phyloP scores from a whole-genome alignment of 2,888 invertebrate species.

The Chaetoderma sp. region DNA sequence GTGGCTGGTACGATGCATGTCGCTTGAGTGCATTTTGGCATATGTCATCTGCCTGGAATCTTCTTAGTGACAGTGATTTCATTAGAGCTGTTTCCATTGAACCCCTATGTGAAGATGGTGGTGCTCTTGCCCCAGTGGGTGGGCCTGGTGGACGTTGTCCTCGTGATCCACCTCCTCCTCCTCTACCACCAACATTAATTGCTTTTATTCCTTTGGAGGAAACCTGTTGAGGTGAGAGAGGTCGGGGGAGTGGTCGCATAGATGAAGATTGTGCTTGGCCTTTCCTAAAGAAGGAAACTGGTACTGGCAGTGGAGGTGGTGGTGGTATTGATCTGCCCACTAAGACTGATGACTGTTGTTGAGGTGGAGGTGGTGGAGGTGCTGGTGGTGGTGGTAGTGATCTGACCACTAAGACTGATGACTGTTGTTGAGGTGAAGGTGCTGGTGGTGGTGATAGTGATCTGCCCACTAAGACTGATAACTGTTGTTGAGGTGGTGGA shows the following conservation, averaged over 20 bases:
- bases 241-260: conserved; percentile 1
- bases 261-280: neutral
- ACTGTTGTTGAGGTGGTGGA: neutral
- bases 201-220: too few species aligned
- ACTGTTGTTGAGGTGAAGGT: neutral
- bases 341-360: neutral
- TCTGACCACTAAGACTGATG: neutral
- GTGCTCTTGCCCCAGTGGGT: neutral
- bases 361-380: neutral
- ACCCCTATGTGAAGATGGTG: too few species aligned
- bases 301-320: conserved; percentile 15
- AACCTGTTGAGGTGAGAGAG: neutral
- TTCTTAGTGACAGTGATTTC: neutral
- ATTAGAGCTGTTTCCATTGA: too few species aligned
- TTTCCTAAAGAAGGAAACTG: neutral
- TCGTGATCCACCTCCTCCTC: too few species aligned
- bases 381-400: neutral
- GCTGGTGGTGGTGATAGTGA: conserved; percentile 9
- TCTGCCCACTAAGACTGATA: neutral
- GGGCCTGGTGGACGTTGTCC: neutral
- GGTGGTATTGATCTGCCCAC: neutral
- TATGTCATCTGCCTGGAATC: neutral
- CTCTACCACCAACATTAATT: too few species aligned
- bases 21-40: neutral
- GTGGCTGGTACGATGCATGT: neutral